phyloP scores from a whole-genome alignment of 2,113 vertebrate genomes.

The Scophthalmus maximus region DNA sequence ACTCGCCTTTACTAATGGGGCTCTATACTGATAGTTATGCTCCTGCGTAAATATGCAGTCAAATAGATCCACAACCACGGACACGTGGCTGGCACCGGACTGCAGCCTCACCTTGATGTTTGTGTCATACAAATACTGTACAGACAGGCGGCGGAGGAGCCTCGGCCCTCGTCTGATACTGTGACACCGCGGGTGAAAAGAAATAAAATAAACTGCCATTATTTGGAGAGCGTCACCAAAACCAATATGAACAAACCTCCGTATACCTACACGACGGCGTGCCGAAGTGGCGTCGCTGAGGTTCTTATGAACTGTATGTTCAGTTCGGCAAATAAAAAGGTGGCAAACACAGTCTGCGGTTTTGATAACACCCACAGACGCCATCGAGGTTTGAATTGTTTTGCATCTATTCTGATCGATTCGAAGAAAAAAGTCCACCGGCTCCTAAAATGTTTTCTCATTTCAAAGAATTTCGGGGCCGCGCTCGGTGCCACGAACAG shows the following conservation, averaged over 20 bases:
- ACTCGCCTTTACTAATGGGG: constrained; percentile 81
- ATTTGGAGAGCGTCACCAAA: neutral
- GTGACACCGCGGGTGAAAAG: no score
- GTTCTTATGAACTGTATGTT: neutral
- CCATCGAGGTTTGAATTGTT: neutral
- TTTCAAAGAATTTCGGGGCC: neutral
- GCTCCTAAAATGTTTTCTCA: neutral
- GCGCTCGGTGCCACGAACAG: constrained; percentile 7
- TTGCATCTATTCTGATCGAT: no score
- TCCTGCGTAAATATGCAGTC: constrained; percentile 83
- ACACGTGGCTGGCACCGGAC: constrained; percentile 78
- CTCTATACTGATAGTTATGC: constrained; percentile 84
- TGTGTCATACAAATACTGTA: constrained; percentile 78
- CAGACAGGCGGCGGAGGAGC: constrained; percentile 15
- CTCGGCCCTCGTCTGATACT: neutral
- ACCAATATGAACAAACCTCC: neutral
- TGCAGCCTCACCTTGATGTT: constrained; percentile 76
- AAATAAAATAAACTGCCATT: neutral
- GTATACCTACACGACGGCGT: no score
- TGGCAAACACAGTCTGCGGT: no score
- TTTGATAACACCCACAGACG: no score
- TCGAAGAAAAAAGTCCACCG: no score
- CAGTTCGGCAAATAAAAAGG: neutral
- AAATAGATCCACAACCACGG: constrained; percentile 82
- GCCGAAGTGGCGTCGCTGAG: neutral